These are phyloP conservation scores for Busseola fusca DNA, from an alignment of 2,888 invertebrate genomes.

Conservation along the genomic window DNA sequence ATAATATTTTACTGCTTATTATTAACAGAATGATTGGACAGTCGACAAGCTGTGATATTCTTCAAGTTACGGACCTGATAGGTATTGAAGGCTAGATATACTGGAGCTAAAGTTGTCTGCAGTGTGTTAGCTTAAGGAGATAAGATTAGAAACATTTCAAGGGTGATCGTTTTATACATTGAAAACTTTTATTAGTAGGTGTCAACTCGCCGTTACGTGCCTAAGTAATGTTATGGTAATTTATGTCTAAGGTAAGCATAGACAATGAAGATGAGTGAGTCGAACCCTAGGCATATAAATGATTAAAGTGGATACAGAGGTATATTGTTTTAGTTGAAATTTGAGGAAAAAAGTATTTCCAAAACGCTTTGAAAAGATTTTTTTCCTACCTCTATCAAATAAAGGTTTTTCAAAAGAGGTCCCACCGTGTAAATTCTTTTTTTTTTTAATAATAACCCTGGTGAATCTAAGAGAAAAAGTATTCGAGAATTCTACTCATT, in stretches of 20 bases:
- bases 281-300: no score
- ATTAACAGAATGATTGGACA: background rate
- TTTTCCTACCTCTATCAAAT: background rate
- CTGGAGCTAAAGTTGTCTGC: constrained; percentile 47
- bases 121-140: constrained; percentile 44
- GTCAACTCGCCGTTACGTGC: background rate
- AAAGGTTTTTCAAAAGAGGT: background rate
- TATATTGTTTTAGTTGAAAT: background rate
- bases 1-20: background rate
- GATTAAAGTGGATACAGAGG: background rate
- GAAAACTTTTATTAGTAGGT: constrained; percentile 30
- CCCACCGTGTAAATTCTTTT: no score
- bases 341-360: background rate
- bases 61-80: constrained; percentile 23
- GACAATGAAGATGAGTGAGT: background rate
- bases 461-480: no score
- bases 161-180: constrained; percentile 40
- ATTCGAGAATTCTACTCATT: background rate
- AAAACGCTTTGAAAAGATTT: background rate
- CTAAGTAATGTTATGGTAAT: background rate
- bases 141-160: constrained; percentile 52
- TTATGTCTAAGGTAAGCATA: background rate
- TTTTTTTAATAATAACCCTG: no score
- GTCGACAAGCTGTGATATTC: background rate
- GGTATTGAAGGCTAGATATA: constrained; percentile 42